These are phyloP conservation scores for Sorex araneus DNA, from an alignment of 2,113 vertebrate species.

Conservation along the genomic window DNA sequence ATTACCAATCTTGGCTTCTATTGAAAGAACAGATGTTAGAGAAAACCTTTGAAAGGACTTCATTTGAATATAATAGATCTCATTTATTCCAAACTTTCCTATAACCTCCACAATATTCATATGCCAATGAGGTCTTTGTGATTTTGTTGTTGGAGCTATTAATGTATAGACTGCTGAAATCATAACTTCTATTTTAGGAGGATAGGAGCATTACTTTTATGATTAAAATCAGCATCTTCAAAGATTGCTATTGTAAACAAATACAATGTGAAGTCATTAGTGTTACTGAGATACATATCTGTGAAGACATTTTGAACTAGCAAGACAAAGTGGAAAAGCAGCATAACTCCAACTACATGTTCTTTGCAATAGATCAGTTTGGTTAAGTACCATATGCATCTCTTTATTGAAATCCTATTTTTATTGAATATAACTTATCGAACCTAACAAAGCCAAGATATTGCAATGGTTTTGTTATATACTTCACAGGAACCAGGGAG, in stretches of 20 bases:
- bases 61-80: neutral
- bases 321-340: constrained; percentile 11
- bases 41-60: constrained; percentile 7
- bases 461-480: neutral
- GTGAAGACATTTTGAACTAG: constrained; percentile 11
- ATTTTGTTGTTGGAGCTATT: constrained; percentile 49
- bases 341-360: neutral
- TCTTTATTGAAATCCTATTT: constrained; percentile 14
- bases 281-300: constrained; percentile 20
- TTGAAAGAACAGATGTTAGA: constrained; percentile 47
- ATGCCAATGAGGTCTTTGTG: constrained; percentile 16
- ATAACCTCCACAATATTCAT: neutral
- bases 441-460: neutral
- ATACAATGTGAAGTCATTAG: neutral
- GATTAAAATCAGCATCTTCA: constrained; percentile 50
- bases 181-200: constrained; percentile 48
- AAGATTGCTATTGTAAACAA: constrained; percentile 12
- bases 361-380: neutral
- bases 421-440: constrained; percentile 38
- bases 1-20: constrained; percentile 16
- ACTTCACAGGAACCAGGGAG: neutral
- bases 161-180: constrained; percentile 46
- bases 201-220: neutral
- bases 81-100: constrained; percentile 38
- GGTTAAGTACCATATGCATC: neutral